Base-by-base conservation (phyloP, 2,888 invertebrate genomes). In the Serrognathus titanus region DNA sequence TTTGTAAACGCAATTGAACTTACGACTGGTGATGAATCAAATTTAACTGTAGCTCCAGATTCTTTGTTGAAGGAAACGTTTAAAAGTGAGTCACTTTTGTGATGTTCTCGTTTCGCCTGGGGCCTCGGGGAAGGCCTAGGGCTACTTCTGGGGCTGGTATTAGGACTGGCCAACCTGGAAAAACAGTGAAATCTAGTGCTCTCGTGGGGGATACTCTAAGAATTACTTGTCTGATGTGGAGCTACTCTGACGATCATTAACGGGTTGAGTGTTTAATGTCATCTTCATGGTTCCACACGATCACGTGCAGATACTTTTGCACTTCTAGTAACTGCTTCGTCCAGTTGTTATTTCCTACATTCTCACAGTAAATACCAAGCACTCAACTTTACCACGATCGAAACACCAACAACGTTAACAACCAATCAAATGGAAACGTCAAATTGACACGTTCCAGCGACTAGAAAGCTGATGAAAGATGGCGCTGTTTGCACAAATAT, bases 61-160 rank as follows among this genome's bases (percentile, higher is more conserved):
- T 50, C 45, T 40, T 63, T 59, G 39, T 51, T 59, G 48, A 48
- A 53, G 24, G 24, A 31, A 36, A 55, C 52, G 48, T 54, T 52
- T 11, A 63, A 43, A 24, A 63, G 62, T 10, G 67, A 66, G 47
- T 75, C 75, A 48, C 70, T 69, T 62, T 69, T 72, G 36, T 69
- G 65, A 63, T 75, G 75, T 53, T 77, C 77, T 55, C 72, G 65
- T 62, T 72, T 69, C 16, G 62, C 61, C 45, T 63, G 73, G 37
- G 80, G 79, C 57, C 76, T 76, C n/a, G 82, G 82, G 38, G 82
- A 82, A 39, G 80, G 78, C 66, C 77, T 77, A 38, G 82, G 82
- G 61, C 81, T 82, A 47, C 78, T 77, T 43, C 76, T 70, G 37
- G 81, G 81, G 66, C 80, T 82, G 48, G 75, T 69, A 61, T 70